phyloP scores from a whole-genome alignment of 2,113 vertebrate genomes.

The Beaufortia kweichowensis region DNA sequence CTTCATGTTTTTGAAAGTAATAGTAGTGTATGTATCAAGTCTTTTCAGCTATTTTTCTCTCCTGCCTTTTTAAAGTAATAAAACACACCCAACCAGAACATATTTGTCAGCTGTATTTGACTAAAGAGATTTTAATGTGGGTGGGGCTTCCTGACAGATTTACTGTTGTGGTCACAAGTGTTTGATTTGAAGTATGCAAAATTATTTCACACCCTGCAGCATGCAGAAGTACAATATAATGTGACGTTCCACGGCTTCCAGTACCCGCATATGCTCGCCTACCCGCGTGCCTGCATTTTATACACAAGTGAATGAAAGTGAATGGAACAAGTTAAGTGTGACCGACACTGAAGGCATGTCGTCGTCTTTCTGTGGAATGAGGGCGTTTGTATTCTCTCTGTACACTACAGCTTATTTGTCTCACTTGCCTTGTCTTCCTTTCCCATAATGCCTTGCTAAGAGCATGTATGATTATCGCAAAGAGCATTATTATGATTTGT shows the following conservation, averaged over 20 bases:
- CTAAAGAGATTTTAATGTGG: background rate
- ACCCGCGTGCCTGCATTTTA: background rate
- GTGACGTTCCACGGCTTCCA: too few relatives aligned
- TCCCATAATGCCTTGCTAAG: constrained; percentile 22
- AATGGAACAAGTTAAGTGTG: background rate
- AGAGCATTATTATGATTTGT: constrained; percentile 39
- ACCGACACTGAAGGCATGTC: background rate
- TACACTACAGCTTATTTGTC: constrained; percentile 34
- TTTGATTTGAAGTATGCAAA: too few relatives aligned
- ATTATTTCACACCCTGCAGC: too few relatives aligned
- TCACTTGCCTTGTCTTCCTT: constrained; percentile 28
- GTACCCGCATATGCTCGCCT: too few relatives aligned
- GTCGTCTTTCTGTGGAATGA: background rate
- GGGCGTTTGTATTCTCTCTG: background rate
- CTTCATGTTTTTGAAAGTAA: background rate
- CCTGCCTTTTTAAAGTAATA: background rate
- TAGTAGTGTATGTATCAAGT: too few relatives aligned
- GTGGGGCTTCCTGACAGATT: background rate
- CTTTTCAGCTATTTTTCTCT: background rate
- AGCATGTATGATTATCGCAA: constrained; percentile 32
- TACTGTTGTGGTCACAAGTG: too few relatives aligned
- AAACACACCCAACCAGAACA: background rate
- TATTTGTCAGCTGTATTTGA: background rate
- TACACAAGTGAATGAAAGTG: background rate
- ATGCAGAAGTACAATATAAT: too few relatives aligned